phyloP scores from a whole-genome alignment of 1,140 invertebrate genomes.

The Aphelenchoides avenae region DNA sequence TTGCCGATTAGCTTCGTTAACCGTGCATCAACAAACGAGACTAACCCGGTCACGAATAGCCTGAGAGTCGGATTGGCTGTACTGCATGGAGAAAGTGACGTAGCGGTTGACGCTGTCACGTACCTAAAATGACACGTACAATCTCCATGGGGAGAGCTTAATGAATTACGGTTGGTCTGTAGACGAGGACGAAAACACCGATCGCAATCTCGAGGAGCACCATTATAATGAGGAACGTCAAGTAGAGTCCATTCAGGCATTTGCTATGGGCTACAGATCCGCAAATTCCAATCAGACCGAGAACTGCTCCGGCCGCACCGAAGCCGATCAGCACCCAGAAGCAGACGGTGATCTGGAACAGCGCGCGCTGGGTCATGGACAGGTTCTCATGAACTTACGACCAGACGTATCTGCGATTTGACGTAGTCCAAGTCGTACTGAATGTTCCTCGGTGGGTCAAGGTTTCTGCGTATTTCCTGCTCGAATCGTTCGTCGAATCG shows the following conservation, averaged over 20 bases:
- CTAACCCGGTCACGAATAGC: slow-evolving; percentile 10
- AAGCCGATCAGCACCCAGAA: slow-evolving; percentile 36
- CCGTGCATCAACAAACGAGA: not conserved
- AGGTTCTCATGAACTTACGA: slow-evolving; percentile 1
- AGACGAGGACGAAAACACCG: slow-evolving; percentile 26
- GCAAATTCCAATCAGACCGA: slow-evolving; percentile 29
- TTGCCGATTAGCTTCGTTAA: not conserved
- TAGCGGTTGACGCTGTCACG: slow-evolving; percentile 14
- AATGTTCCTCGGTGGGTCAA: slow-evolving; percentile 6
- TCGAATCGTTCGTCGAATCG: slow-evolving; percentile 29
- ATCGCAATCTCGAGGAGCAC: slow-evolving; percentile 23
- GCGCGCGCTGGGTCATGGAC: not conserved
- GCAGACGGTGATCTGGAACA: slow-evolving; percentile 13
- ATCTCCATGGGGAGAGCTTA: slow-evolving; percentile 14
- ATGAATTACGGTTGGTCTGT: slow-evolving; percentile 21
- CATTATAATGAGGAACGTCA: slow-evolving; percentile 26
- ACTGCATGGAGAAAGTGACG: slow-evolving; percentile 18
- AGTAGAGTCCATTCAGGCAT: slow-evolving; percentile 22
- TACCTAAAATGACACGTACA: slow-evolving; percentile 15
- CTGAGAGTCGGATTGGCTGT: slow-evolving; percentile 19
- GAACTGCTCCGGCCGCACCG: slow-evolving; percentile 1
- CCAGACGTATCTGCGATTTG: slow-evolving; percentile 13
- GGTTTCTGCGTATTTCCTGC: slow-evolving; percentile 18
- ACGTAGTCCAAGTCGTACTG: slow-evolving; percentile 15
- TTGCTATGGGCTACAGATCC: slow-evolving; percentile 6